Conservation (phyloP, 1,140 invertebrate species). For the Globodera ellingtonae region DNA sequence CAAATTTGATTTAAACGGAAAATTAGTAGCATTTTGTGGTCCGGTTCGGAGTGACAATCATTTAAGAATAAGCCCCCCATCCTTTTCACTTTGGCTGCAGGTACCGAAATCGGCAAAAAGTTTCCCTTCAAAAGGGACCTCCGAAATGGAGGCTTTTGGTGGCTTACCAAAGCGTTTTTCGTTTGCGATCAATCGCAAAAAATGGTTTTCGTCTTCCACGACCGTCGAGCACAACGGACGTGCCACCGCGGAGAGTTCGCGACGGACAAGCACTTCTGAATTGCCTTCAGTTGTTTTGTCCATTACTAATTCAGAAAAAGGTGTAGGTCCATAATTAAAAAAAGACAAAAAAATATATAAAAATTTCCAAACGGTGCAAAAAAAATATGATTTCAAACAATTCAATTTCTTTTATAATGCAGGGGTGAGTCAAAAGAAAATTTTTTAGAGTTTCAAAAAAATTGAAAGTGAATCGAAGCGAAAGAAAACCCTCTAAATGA, state of each 20-base stretch:
- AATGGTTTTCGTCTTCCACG: constrained; percentile 24
- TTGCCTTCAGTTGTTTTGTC: background rate
- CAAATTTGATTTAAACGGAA: background rate
- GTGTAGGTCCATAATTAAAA: background rate
- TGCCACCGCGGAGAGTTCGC: background rate
- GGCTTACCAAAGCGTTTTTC: constrained; percentile 13
- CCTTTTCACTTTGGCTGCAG: background rate
- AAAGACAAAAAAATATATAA: background rate
- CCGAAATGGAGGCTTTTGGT: background rate
- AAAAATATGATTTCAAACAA: background rate
- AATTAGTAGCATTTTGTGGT: no score
- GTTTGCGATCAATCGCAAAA: constrained; percentile 29
- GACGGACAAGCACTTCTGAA: constrained; percentile 20
- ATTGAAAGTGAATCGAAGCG: no score
- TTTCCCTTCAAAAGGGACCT: background rate
- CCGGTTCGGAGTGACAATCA: no score
- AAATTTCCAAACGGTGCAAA: constrained; percentile 18
- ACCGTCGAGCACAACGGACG: background rate
- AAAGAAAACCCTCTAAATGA: no score
- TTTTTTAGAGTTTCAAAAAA: no score
- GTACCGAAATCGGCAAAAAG: background rate
- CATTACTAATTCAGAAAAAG: constrained; percentile 13
- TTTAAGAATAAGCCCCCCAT: no score
- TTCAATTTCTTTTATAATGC: no score
- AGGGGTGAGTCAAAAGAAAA: no score